These are phyloP conservation scores for Nixonia krombeini DNA, from an alignment of 1,140 invertebrate genomes.

Conservation along the genomic window DNA sequence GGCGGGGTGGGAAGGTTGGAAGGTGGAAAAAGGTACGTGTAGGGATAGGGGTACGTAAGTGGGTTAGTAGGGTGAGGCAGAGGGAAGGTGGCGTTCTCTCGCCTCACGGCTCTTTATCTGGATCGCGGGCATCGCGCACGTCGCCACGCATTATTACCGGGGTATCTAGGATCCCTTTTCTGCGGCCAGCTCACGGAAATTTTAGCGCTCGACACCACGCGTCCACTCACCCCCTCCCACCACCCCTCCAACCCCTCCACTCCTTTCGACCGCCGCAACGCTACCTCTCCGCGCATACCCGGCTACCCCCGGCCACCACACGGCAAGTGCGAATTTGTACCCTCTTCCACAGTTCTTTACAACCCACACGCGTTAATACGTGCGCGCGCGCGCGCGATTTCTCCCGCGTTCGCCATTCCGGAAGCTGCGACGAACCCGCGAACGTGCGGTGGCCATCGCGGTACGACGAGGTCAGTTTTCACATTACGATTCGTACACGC, in stretches of 20 bases:
- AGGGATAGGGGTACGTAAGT: conserved; percentile 15
- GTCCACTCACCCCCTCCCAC: conserved; percentile 6
- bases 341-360: conserved; percentile 6
- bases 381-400: neutral
- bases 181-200: conserved; percentile 37
- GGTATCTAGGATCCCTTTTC: conserved; percentile 38
- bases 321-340: conserved; percentile 8
- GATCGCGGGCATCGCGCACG: conserved; percentile 38
- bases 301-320: conserved; percentile 3
- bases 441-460: conserved; percentile 13
- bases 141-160: conserved; percentile 44
- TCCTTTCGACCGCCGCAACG: too few species aligned
- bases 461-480: conserved; percentile 10
- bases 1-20: too few species aligned
- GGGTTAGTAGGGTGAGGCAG: conserved; percentile 15
- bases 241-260: neutral
- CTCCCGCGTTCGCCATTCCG: conserved; percentile 28
- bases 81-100: conserved; percentile 36
- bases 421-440: conserved; percentile 43
- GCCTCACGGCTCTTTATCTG: conserved; percentile 40
- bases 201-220: conserved; percentile 21
- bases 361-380: neutral
- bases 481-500: conserved; percentile 3
- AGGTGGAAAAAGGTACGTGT: conserved; percentile 19
- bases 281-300: too few species aligned